Base-by-base conservation (phyloP, 2,888 invertebrate genomes). In the Adelphocoris suturalis region DNA sequence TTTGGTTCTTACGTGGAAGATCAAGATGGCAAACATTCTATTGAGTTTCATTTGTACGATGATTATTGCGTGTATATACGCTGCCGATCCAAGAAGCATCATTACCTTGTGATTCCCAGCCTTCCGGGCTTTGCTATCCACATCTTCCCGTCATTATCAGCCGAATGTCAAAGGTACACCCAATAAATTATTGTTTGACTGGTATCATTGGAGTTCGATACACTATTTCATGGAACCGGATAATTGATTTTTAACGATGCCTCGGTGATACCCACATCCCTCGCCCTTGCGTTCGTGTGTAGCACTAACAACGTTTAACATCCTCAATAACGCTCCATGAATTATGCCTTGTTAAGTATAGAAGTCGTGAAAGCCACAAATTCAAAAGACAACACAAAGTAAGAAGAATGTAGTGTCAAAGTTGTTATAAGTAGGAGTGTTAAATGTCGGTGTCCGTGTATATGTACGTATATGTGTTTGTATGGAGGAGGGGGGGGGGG, bases 361-460 rank as follows among this genome's bases (percentile, higher is more conserved):
- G 55, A 61, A 85, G 85, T 85, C 85, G 85, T 85, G 85, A 37
- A 57, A 55, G 37, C 61, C 85, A 85, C 85, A 85, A 85, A 57
- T 85, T 57, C 61, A 28, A 16, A 57, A 78, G 47, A 37, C 61
- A 61, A 85, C 57, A 37, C 85, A 28, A 37, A 47, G 52, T n/a
- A 48, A 48, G 52, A 47, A 27, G 82, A 82, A 85, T 85, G 55
- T 37, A 85, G 48, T 57, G 52, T 57, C 55, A 57, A 19, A 52
- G 27, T 27, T 28, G 37, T 61, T 37, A 85, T 57, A 81, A 81
- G 81, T 81, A 48, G 55, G 84, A 57, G 84, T 57, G 84, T 84
- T 55, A 84, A 57, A 14, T 19, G 57, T 84, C 14, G 11, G 57
- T 13, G 80, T 27, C 37, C 19, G 81, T 55, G 47, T 52, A 16